A percentile compares a stretch with the other conserved stretches of the same genome.
Conservation (phyloP, 2,113 vertebrate genomes). For the Nothocercus nigrocapillus region DNA sequence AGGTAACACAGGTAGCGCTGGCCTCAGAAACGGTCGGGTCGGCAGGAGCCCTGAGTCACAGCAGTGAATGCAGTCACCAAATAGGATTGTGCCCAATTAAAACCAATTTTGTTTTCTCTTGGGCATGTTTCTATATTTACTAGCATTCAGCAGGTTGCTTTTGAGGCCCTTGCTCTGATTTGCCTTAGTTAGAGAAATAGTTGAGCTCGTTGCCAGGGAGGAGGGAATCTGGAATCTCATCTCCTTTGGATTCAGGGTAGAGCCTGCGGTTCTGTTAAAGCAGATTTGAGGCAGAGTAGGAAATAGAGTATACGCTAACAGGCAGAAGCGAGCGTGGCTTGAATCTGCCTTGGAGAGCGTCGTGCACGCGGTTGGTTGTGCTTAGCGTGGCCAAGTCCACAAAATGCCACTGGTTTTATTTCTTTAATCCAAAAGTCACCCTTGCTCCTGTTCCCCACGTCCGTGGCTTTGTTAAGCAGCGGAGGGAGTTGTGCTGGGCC, state of each 20-base stretch:
- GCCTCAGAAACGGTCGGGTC: neutral
- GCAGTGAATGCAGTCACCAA: neutral
- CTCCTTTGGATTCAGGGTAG: neutral
- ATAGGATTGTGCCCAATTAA: neutral
- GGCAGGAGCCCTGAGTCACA: neutral
- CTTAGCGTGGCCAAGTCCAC: rapidly evolving
- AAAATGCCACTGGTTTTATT: neutral
- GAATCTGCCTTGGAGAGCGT: neutral
- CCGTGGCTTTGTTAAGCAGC: rapidly evolving
- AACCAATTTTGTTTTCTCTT: neutral
- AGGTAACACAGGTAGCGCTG: neutral
- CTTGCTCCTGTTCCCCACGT: neutral
- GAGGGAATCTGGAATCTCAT: neutral
- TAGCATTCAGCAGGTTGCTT: neutral
- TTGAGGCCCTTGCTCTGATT: neutral
- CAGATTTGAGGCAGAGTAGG: neutral
- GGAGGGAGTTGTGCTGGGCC: neutral
- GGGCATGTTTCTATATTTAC: rapidly evolving
- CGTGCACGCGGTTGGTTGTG: rapidly evolving
- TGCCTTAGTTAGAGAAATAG: neutral
- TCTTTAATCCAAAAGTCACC: neutral
- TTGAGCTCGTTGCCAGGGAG: neutral
- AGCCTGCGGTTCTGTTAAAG: neutral
- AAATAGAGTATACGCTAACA: neutral
- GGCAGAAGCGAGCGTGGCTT: rapidly evolving